Conservation (phyloP, 30 jellyfish, hydroid and myxozoan genomes). For the Aurelia sp. region DNA sequence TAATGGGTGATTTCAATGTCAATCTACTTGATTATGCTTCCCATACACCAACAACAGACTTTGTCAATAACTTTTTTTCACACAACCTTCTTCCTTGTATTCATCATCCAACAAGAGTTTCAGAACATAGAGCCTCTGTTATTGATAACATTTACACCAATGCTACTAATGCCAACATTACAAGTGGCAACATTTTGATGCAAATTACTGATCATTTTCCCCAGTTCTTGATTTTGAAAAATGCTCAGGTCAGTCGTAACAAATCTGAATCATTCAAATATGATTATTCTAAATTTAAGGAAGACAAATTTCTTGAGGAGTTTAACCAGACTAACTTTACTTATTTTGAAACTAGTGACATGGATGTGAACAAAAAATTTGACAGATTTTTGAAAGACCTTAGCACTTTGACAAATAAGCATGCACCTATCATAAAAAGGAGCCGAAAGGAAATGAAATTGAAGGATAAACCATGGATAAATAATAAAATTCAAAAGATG, state of each 20-base stretch:
- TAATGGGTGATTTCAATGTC: slow-evolving; percentile 1
- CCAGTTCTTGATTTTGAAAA: no score
- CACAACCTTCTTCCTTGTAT: slow-evolving; percentile 37
- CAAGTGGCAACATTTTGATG: no score
- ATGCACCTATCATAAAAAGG: slow-evolving; percentile 29
- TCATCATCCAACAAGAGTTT: slow-evolving; percentile 41
- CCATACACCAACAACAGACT: slow-evolving; percentile 51
- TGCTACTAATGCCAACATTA: slow-evolving; percentile 12
- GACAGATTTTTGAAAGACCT: slow-evolving; percentile 11
- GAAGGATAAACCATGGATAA: not conserved
- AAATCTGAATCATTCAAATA: no score
- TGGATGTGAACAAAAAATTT: slow-evolving; percentile 2
- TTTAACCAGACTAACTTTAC: slow-evolving; percentile 20
- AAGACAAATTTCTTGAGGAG: slow-evolving; percentile 5
- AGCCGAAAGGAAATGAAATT: slow-evolving; percentile 24
- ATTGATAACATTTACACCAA: slow-evolving; percentile 53
- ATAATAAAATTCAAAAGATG: not conserved
- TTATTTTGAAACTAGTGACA: slow-evolving; percentile 10
- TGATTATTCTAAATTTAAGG: no score
- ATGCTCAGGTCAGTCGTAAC: no score
- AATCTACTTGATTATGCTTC: slow-evolving; percentile 40
- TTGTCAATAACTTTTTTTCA: slow-evolving; percentile 4
- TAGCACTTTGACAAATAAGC: slow-evolving; percentile 14
- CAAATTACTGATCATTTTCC: no score
- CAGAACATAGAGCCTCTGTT: slow-evolving; percentile 37